phyloP scores from a whole-genome alignment of 2,888 invertebrate species.

The Autographa gamma region DNA sequence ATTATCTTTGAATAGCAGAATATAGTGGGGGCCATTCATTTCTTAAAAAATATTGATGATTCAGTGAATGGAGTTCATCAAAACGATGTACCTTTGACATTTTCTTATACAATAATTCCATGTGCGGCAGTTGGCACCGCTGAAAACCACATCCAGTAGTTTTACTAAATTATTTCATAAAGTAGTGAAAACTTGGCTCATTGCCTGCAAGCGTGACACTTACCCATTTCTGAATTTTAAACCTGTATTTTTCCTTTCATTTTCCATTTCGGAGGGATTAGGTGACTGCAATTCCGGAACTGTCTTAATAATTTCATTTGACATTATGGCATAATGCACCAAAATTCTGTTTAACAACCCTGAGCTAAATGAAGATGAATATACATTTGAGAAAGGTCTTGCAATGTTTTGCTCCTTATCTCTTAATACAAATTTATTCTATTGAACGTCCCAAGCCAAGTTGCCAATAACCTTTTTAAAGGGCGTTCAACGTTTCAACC shows the following conservation, averaged over 20 bases:
- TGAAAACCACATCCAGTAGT: constrained; percentile 16
- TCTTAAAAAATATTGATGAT: constrained; percentile 20
- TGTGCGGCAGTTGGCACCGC: constrained; percentile 6
- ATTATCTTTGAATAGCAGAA: constrained; percentile 25
- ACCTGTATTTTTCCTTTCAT: constrained; percentile 21
- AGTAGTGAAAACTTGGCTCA: constrained; percentile 35
- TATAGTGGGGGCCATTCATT: constrained; percentile 17
- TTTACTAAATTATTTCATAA: constrained; percentile 15
- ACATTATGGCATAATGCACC: constrained; percentile 7
- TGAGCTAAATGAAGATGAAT: constrained; percentile 42
- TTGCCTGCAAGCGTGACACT: constrained; percentile 38
- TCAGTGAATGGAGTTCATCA: background rate
- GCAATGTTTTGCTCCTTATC: constrained; percentile 60
- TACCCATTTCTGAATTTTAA: constrained; percentile 32
- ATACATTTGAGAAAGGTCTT: constrained; percentile 42
- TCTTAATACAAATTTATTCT: constrained; percentile 49
- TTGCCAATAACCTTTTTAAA: constrained; percentile 60
- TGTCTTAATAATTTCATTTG: constrained; percentile 3
- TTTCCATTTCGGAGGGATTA: constrained; percentile 14
- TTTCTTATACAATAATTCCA: background rate
- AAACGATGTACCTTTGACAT: background rate
- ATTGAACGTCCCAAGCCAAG: constrained; percentile 42
- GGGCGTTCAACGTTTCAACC: constrained; percentile 55
- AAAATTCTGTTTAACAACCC: constrained; percentile 19
- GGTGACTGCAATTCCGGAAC: constrained; percentile 15